Percentiles rank a stretch among this genome's conserved stretches.
phyloP scores from a whole-genome alignment of 2,113 vertebrate species.

The Trematomus loennbergii region DNA sequence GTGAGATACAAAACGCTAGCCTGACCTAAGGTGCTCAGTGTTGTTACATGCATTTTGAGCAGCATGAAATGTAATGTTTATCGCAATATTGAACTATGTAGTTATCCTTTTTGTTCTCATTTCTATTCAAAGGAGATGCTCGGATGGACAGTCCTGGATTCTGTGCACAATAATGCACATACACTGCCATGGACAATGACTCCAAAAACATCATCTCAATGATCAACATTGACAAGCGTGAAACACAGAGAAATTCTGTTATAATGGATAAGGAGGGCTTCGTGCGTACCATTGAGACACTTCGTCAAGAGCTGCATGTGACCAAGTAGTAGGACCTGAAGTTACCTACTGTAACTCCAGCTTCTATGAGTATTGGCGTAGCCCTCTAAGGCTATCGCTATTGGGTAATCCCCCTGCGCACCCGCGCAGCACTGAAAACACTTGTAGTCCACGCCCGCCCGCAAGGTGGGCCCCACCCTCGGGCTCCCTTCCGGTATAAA shows the following conservation, averaged over 20 bases:
- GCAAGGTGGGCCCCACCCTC: too few species aligned
- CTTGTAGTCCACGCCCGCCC: too few species aligned
- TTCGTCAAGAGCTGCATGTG: too few species aligned
- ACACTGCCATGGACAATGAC: neutral
- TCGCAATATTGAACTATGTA: neutral
- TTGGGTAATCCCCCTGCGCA: too few species aligned
- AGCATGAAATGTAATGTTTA: neutral
- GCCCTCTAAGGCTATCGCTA: too few species aligned
- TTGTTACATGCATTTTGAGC: neutral
- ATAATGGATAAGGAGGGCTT: too few species aligned
- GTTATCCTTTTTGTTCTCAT: neutral
- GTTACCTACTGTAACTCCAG: too few species aligned
- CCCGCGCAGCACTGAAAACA: too few species aligned
- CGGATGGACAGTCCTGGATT: neutral
- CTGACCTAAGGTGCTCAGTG: neutral
- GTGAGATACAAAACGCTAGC: neutral
- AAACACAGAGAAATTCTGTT: neutral
- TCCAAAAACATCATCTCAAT: neutral
- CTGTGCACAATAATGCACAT: neutral
- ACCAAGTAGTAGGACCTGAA: too few species aligned
- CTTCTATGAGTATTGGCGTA: too few species aligned
- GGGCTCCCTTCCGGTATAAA: too few species aligned
- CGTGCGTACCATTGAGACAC: too few species aligned
- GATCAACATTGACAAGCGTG: neutral
- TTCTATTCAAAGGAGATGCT: neutral